Conservation (phyloP, 1,140 invertebrate genomes). For the Drosophila sp. region DNA sequence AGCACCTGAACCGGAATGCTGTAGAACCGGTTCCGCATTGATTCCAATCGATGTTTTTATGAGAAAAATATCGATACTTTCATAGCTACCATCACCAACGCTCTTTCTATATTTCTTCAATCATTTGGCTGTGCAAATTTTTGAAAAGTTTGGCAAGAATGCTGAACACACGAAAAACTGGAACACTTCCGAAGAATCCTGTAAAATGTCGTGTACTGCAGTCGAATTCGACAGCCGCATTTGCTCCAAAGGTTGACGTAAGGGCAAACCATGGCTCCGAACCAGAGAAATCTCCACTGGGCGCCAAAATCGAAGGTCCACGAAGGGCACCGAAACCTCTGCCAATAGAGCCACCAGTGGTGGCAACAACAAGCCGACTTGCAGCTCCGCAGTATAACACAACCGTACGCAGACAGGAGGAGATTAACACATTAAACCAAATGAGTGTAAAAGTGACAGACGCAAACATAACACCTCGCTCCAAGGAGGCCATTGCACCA, state of each 20-base stretch:
- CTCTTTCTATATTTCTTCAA: neutral
- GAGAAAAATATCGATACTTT: neutral
- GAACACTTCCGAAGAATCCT: constrained; percentile 1
- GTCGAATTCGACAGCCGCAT: neutral
- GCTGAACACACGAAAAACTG: constrained; percentile 46
- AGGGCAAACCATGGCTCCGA: constrained; percentile 11
- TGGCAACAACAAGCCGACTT: constrained; percentile 1
- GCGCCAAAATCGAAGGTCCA: neutral
- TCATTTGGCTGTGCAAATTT: neutral
- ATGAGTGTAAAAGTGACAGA: neutral
- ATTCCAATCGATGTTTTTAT: neutral
- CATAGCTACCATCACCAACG: neutral
- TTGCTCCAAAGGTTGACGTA: constrained; percentile 23
- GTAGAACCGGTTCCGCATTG: neutral
- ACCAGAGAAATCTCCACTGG: neutral
- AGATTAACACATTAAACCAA: constrained; percentile 21
- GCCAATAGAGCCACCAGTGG: neutral
- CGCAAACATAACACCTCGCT: constrained; percentile 22
- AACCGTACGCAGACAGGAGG: constrained; percentile 30
- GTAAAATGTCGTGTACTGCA: constrained; percentile 6
- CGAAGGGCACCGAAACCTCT: neutral
- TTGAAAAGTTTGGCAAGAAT: constrained; percentile 19
- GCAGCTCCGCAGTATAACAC: constrained; percentile 49
- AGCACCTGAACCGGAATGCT: constrained; percentile 31
- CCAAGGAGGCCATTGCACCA: constrained; percentile 44